A percentile compares a stretch with the other conserved stretches of the same genome.
Evolutionary conservation across 2,113 vertebrate genomes (phyloP).

Genomic region (Microtus richardsoni): DNA sequence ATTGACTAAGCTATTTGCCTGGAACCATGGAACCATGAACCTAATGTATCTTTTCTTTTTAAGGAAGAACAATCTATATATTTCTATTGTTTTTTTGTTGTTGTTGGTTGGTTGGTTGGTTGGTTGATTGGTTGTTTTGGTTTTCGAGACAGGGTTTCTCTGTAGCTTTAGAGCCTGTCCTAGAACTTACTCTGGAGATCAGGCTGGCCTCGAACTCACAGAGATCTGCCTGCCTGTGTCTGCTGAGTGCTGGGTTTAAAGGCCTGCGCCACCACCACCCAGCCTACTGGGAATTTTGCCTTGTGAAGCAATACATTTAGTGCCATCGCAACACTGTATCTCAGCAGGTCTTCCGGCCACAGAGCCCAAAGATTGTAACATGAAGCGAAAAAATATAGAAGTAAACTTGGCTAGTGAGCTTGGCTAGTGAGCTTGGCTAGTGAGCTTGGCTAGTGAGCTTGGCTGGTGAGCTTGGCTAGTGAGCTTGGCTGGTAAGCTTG

Average conservation of each 20-base stretch:
- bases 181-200: background rate
- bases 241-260: background rate
- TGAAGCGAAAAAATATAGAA: background rate
- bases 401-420: background rate
- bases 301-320: background rate
- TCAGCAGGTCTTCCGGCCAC: background rate
- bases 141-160: background rate
- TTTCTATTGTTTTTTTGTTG: background rate
- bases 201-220: background rate
- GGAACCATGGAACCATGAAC: constrained; percentile 7
- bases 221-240: background rate
- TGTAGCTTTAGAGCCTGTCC: background rate
- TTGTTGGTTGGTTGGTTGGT: too few relatives aligned
- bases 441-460: too few relatives aligned
- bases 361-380: background rate
- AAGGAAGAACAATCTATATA: background rate
- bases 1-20: background rate
- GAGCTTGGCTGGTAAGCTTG: too few relatives aligned
- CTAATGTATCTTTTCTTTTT: background rate
- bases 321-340: background rate
- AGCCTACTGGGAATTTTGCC: background rate
- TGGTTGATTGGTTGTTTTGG: background rate
- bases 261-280: background rate
- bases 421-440: too few relatives aligned
- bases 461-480: too few relatives aligned